phyloP scores from a whole-genome alignment of 2,888 invertebrate species.

The Eulithis testata region DNA sequence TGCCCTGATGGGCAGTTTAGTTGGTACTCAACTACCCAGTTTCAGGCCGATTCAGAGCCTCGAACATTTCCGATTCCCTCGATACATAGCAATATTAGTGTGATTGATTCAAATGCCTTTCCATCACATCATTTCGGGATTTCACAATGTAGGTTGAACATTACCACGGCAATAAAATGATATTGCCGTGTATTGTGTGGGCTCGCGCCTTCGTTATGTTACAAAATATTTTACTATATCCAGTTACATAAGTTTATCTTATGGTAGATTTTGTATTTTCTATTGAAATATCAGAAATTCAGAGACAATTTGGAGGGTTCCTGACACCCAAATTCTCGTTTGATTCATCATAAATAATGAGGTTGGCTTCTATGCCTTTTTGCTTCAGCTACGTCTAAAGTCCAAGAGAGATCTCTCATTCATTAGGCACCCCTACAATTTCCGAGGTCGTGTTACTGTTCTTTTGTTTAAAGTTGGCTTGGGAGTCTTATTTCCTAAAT shows the following conservation, averaged over 20 bases:
- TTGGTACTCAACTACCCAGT: too few species aligned
- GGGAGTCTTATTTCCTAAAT: constrained; percentile 49
- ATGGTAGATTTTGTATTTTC: too few species aligned
- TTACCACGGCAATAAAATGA: constrained; percentile 39
- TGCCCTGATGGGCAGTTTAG: too few species aligned
- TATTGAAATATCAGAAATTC: background rate
- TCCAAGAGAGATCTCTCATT: constrained; percentile 28
- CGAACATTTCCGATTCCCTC: constrained; percentile 5
- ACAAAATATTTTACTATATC: too few species aligned
- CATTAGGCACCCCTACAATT: constrained; percentile 35
- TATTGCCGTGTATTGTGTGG: constrained; percentile 45
- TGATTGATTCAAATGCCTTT: constrained; percentile 41
- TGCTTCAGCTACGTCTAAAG: constrained; percentile 11
- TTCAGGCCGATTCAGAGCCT: background rate
- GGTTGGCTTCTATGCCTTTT: constrained; percentile 10
- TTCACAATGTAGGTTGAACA: constrained; percentile 32
- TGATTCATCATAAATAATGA: constrained; percentile 4
- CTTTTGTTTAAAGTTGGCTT: constrained; percentile 41
- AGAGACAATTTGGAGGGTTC: background rate
- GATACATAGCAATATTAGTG: constrained; percentile 21
- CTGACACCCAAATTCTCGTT: constrained; percentile 2
- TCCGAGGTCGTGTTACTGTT: constrained; percentile 29
- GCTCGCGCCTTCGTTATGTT: constrained; percentile 3
- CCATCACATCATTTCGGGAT: constrained; percentile 32
- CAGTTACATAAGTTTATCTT: too few species aligned